These are phyloP conservation scores for Thereva nobilitata DNA, from an alignment of 2,888 invertebrate species.

Conservation along the genomic window DNA sequence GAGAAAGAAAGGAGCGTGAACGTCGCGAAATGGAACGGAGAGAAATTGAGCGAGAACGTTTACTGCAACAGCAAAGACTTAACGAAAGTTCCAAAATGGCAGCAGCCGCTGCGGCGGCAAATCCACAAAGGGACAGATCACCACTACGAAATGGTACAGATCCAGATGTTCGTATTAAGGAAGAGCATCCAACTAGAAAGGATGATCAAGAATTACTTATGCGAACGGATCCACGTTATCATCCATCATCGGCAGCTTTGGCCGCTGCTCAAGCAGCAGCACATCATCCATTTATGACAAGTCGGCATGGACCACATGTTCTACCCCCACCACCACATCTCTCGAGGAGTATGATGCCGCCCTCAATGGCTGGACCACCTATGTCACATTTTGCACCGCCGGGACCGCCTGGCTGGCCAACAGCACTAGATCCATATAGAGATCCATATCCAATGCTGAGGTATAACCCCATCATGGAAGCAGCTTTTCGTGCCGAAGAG, in stretches of 20 bases:
- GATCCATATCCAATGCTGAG: constrained; percentile 72
- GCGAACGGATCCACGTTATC: constrained; percentile 62
- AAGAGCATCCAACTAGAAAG: constrained; percentile 65
- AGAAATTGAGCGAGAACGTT: constrained; percentile 66
- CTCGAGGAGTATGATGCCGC: constrained; percentile 61
- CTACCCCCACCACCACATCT: constrained; percentile 61
- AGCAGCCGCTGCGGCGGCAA: constrained; percentile 53
- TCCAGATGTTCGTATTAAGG: constrained; percentile 63
- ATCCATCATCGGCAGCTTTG: constrained; percentile 54
- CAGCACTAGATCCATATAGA: constrained; percentile 66
- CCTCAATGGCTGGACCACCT: constrained; percentile 58
- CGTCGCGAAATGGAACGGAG: constrained; percentile 64
- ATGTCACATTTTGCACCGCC: constrained; percentile 66
- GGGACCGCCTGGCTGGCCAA: constrained; percentile 61
- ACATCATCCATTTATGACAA: constrained; percentile 59
- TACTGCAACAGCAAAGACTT: constrained; percentile 64
- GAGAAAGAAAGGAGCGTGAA: constrained; percentile 63
- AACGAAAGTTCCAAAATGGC: constrained; percentile 60
- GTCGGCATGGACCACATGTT: constrained; percentile 61
- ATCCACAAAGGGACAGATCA: constrained; percentile 66
- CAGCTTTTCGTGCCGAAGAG: constrained; percentile 76
- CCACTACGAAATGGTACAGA: constrained; percentile 73
- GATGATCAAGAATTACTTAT: constrained; percentile 62
- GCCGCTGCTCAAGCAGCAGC: constrained; percentile 58
- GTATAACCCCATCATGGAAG: constrained; percentile 79